These are phyloP conservation scores for Cynodonichthys magdalenae DNA, from an alignment of 2,797 vertebrate genomes.

Conservation along the genomic window DNA sequence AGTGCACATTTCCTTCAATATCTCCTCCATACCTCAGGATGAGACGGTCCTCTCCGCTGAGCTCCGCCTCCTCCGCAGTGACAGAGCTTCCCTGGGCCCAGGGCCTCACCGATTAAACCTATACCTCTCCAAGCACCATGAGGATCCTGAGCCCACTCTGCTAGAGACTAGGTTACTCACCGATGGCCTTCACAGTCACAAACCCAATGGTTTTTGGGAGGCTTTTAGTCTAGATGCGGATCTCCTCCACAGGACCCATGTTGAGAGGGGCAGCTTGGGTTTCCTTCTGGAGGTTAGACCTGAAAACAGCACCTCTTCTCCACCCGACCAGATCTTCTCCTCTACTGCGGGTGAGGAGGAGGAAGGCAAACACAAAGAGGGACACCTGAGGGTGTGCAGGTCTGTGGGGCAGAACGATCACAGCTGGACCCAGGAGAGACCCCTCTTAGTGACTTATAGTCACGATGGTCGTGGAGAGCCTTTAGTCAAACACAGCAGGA, in stretches of 20 bases:
- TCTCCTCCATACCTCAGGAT: constrained; percentile 83
- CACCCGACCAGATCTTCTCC: constrained; percentile 27
- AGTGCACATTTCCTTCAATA: constrained; percentile 82
- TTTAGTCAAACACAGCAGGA: constrained; percentile 71
- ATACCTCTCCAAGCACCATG: constrained; percentile 69
- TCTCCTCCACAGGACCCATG: constrained; percentile 67
- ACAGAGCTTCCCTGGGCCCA: constrained; percentile 38
- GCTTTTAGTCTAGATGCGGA: constrained; percentile 77
- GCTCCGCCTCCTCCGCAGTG: constrained; percentile 76
- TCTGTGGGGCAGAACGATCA: constrained; percentile 80
- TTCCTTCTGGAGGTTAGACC: constrained; percentile 79
- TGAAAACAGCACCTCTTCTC: constrained; percentile 64
- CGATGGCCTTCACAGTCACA: constrained; percentile 31
- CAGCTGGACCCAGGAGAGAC: constrained; percentile 84
- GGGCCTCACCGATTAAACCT: constrained; percentile 75
- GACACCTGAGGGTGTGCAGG: constrained; percentile 80
- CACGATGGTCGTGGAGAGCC: constrained; percentile 82
- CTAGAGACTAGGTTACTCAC: constrained; percentile 77
- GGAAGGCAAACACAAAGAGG: constrained; percentile 45
- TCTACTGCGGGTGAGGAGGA: constrained; percentile 27
- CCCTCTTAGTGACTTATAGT: constrained; percentile 85
- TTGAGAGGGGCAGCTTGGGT: constrained; percentile 60
- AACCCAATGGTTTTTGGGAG: constrained; percentile 75
- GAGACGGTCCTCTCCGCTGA: constrained; percentile 85
- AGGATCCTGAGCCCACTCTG: constrained; percentile 63